phyloP scores from a whole-genome alignment of 2,888 invertebrate genomes.

The Orthosia gothica region DNA sequence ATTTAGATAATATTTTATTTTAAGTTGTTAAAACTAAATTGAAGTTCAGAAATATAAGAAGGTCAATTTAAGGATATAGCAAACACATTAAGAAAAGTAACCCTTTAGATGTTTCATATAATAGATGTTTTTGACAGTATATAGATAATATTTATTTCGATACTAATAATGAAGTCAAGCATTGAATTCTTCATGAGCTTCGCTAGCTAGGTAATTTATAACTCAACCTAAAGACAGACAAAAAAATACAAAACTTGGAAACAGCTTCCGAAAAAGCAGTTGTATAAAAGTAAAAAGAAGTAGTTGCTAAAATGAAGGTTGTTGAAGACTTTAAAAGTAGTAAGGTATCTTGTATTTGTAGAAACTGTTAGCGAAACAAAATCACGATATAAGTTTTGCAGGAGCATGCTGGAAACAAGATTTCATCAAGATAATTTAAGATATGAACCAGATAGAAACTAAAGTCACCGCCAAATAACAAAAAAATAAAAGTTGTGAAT shows the following conservation, averaged over 20 bases:
- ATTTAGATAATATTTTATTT: neutral
- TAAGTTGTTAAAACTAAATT: neutral
- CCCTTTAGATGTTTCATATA: neutral
- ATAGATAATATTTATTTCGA: neutral
- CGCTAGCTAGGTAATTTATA: conserved; percentile 15
- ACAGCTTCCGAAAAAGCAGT: neutral
- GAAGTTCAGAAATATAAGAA: neutral
- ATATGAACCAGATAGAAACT: conserved; percentile 45
- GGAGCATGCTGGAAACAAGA: conserved; percentile 56
- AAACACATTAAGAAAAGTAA: neutral
- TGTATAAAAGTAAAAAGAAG: conserved; percentile 32
- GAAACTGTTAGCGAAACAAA: conserved; percentile 41
- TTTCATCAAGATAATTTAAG: conserved; percentile 62
- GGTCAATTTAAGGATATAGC: neutral
- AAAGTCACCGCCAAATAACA: no score
- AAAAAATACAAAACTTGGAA: no score
- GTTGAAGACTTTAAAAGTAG: conserved; percentile 51
- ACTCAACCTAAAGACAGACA: conserved; percentile 21
- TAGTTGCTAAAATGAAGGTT: conserved; percentile 33
- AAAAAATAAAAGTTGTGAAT: no score
- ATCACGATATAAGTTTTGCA: conserved; percentile 47
- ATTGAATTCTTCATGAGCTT: conserved; percentile 8
- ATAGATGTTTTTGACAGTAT: neutral
- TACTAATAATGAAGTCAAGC: neutral
- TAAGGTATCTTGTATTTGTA: conserved; percentile 44